Evolutionary conservation across 2,113 vertebrate genomes (phyloP).

Genomic region (Galbula dea): DNA sequence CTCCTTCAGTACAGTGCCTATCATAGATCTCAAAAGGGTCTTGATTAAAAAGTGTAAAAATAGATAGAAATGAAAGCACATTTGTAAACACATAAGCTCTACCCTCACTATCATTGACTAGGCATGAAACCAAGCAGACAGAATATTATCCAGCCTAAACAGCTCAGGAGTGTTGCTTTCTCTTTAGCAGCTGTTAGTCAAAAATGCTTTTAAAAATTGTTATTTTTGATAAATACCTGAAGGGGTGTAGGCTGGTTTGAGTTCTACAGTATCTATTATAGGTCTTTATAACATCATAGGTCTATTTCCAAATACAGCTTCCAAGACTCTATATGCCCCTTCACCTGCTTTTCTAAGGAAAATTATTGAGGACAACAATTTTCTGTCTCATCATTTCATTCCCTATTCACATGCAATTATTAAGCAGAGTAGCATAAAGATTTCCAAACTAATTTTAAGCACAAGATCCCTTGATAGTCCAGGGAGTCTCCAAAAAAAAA

Average conservation of each 20-base stretch:
- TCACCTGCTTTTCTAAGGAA: background rate
- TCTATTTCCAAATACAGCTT: background rate
- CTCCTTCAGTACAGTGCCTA: background rate
- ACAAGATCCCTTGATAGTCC: background rate
- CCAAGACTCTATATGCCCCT: background rate
- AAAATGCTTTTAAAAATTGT: background rate
- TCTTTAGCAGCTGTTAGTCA: background rate
- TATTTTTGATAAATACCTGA: background rate
- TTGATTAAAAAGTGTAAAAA: background rate
- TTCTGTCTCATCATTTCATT: background rate
- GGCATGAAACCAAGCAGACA: background rate
- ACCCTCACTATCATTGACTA: background rate
- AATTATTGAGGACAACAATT: background rate
- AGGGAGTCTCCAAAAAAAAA: background rate
- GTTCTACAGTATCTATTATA: background rate
- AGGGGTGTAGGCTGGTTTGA: background rate
- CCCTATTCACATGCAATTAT: background rate
- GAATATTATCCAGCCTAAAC: background rate
- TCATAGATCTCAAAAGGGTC: background rate
- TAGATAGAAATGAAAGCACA: background rate
- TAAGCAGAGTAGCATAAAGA: background rate
- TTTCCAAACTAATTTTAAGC: background rate
- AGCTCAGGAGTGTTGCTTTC: background rate
- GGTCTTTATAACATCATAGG: background rate
- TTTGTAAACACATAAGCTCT: background rate